Evolutionary conservation across 2,797 vertebrate species (phyloP), one percentile per base, ranked within the genome.

Genomic region (Rhinella marina): DNA sequence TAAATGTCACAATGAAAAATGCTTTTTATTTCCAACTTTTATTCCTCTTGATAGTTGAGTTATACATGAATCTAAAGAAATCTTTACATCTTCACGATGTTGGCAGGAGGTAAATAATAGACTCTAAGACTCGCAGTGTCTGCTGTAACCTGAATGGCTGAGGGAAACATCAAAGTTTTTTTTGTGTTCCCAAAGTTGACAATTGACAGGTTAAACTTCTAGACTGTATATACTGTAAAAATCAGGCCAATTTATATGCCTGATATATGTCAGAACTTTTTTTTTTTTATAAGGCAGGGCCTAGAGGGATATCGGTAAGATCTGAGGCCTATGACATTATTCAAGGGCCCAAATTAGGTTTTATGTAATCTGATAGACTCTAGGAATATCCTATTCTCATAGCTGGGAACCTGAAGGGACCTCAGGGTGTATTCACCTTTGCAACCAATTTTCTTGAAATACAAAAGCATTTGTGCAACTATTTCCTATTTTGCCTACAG

Each of bases 1-100:
- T 77, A 85, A 85, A 85, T 85, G 84, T 77, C 84, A 85, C 72
- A 85, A 64, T 81, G 59, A 77, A 85, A 41, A 85, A 85, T 77
- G 56, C 72, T 0, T 77, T 84, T 61, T 84, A 52, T 48, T 73
- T 84, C 82, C 73, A 85, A 48, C 61, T 85, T 29, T 77, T 48
- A 85, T 85, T 85, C 73, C 73, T 64, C 59, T 41, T 62, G 73
- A 77, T 85, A 77, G 56, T 59, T 64, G 70, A 62, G 57, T 85
- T 66, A 52, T 81, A 64, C 80, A 52, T 7, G 21, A 25, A 9
- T 14, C 72, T 77, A 73, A 77, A 77, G 48, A 77, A 77, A 77
- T 77, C 77, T 85, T 85, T 85, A 85, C 80, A 50, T 81, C 32
- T 57, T 17, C 52, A 21, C 25, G 48, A 84, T 41, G 27, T 84